phyloP scores from a whole-genome alignment of 2,797 vertebrate genomes.

The Acestrorhynchus altus region DNA sequence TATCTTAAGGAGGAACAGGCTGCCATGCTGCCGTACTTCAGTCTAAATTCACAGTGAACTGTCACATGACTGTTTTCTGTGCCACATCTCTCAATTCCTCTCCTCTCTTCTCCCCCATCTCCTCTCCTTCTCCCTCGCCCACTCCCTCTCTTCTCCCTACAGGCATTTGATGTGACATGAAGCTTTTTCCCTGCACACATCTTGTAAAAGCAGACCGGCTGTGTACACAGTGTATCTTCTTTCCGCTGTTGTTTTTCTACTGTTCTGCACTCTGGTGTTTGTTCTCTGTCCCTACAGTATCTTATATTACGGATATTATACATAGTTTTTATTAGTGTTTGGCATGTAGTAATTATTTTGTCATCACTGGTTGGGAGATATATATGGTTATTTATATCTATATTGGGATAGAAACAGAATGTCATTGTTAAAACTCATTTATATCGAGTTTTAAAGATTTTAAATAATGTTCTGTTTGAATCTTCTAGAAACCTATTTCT shows the following conservation, averaged over 20 bases:
- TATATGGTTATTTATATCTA: no score
- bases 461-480: no score
- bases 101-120: constrained; percentile 18
- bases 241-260: background rate
- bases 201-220: background rate
- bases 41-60: background rate
- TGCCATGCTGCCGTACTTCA: background rate
- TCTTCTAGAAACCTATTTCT: no score
- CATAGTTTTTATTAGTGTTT: no score
- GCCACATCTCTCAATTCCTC: constrained; percentile 6
- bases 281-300: no score
- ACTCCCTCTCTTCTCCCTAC: background rate
- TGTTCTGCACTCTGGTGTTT: background rate
- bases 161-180: background rate
- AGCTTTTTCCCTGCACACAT: constrained; percentile 16
- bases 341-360: no score
- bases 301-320: no score
- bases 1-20: background rate
- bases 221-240: background rate
- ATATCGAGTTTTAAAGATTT: no score
- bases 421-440: no score
- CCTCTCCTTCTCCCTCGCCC: background rate
- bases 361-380: no score
- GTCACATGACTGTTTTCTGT: constrained; percentile 25
- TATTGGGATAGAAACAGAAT: no score